Evolutionary conservation across 1,140 invertebrate species (phyloP).

Genomic region (Samia ricini): DNA sequence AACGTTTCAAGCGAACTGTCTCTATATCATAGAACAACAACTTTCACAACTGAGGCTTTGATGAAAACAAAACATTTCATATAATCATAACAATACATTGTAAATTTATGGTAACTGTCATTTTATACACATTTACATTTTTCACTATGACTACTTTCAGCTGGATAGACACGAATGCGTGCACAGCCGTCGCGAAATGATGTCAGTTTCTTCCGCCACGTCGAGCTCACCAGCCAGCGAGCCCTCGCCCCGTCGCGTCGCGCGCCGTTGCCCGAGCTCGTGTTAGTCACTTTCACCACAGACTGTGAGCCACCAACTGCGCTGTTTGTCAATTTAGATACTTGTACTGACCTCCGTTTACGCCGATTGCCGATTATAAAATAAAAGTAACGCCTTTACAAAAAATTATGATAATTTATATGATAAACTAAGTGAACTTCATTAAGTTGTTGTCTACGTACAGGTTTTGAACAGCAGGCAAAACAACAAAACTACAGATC

Average conservation of each 20-base stretch:
- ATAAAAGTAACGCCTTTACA: not conserved
- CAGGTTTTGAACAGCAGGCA: slow-evolving; percentile 33
- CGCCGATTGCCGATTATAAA: not conserved
- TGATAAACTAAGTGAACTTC: not conserved
- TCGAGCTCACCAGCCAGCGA: slow-evolving; percentile 47
- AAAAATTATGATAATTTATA: not conserved
- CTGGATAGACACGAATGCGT: slow-evolving; percentile 37
- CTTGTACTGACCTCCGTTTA: slow-evolving; percentile 49
- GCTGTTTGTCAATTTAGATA: slow-evolving; percentile 48
- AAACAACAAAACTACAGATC: slow-evolving; percentile 45
- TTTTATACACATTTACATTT: slow-evolving; percentile 26
- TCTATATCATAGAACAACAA: slow-evolving; percentile 23
- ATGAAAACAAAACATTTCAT: slow-evolving; percentile 2
- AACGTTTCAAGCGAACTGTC: slow-evolving; percentile 22
- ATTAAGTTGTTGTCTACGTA: slow-evolving; percentile 20
- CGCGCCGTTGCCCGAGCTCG: slow-evolving; percentile 68
- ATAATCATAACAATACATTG: slow-evolving; percentile 3
- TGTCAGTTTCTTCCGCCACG: slow-evolving; percentile 65
- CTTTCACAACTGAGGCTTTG: slow-evolving; percentile 35
- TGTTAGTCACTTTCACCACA: slow-evolving; percentile 72
- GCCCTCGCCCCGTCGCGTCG: slow-evolving; percentile 67
- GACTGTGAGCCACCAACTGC: slow-evolving; percentile 34
- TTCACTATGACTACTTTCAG: not conserved
- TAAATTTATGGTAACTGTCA: slow-evolving; percentile 18
- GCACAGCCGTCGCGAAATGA: slow-evolving; percentile 29